phyloP scores from a whole-genome alignment of 2,888 invertebrate species.

The Tiphia femorata region DNA sequence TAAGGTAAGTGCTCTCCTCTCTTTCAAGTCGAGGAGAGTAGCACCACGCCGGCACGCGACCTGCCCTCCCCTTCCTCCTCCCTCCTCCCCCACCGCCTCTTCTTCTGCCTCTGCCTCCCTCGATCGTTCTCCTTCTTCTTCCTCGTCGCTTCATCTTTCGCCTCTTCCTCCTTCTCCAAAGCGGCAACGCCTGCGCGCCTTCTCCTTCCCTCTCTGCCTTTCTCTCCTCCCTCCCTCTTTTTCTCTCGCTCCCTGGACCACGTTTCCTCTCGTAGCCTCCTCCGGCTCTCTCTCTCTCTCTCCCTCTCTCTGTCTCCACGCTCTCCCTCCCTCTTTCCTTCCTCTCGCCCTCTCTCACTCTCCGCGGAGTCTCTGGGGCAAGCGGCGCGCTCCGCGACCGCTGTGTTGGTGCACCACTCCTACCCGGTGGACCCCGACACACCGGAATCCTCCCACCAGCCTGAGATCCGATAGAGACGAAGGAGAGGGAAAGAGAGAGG shows the following conservation, averaged over 20 bases:
- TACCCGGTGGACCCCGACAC: constrained; percentile 42
- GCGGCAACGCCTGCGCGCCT: too few species aligned
- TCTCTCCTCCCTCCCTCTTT: constrained; percentile 27
- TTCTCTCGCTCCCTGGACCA: not conserved
- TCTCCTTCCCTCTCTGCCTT: constrained; percentile 52
- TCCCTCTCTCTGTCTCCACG: constrained; percentile 3
- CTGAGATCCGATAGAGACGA: constrained; percentile 1
- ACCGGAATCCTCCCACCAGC: constrained; percentile 48
- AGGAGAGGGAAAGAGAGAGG: not conserved
- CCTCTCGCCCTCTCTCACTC: constrained; percentile 17
- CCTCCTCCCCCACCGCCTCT: constrained; percentile 25
- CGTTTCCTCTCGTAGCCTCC: constrained; percentile 11
- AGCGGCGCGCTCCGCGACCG: constrained; percentile 16
- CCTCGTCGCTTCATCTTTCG: constrained; percentile 6
- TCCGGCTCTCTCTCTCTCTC: constrained; percentile 3
- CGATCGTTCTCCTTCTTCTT: not conserved
- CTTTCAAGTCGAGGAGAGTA: constrained; percentile 51
- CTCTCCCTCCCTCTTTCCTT: constrained; percentile 21
- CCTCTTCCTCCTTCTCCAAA: constrained; percentile 6
- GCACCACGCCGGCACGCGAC: constrained; percentile 68
- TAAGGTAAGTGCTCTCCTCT: constrained; percentile 58
- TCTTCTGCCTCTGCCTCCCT: not conserved
- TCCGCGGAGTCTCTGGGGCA: constrained; percentile 4
- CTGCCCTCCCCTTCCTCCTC: constrained; percentile 53
- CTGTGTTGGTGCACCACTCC: constrained; percentile 45